A percentile compares a stretch with the other conserved stretches of the same genome.
Evolutionary conservation across 2,113 vertebrate genomes (phyloP).

Genomic region (human): GRCh38 chr15:38460001-38460500

Average conservation of each 20-base stretch:
- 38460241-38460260: background rate
- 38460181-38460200: background rate
- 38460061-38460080: background rate
- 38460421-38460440: background rate
- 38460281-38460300: background rate
- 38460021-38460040: background rate
- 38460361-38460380: background rate
- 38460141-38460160: background rate
- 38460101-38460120: background rate
- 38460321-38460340: background rate
- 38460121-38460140: background rate
- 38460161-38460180: background rate
- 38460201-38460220: background rate
- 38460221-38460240: background rate
- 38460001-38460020: slow-evolving; percentile 26
- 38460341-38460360: background rate
- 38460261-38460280: background rate
- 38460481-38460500: background rate
- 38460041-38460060: background rate
- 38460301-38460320: background rate
- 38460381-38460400: background rate
- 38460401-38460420: background rate
- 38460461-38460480: background rate
- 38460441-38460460: background rate
- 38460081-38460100: background rate